Percentiles rank a stretch among this genome's conserved stretches.
phyloP scores from a whole-genome alignment of 2,888 invertebrate genomes.

The Exocentrus adspersus region DNA sequence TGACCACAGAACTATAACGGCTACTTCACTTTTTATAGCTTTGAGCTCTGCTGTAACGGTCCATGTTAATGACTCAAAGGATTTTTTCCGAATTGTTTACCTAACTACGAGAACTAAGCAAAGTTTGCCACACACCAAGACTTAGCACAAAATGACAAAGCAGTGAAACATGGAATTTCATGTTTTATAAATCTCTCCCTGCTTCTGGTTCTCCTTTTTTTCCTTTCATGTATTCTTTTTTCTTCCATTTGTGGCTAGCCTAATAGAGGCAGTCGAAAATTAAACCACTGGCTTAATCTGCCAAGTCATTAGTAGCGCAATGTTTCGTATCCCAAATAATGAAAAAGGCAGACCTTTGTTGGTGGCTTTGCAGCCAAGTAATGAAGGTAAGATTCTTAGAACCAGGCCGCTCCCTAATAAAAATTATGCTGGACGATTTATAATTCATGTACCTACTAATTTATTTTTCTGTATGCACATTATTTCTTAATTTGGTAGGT shows the following conservation, averaged over 20 bases:
- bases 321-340: neutral
- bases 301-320: slow-evolving; percentile 1
- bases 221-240: no score
- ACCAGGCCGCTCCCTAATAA: slow-evolving; percentile 5
- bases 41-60: neutral
- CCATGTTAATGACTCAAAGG: neutral
- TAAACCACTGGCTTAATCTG: neutral
- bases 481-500: slow-evolving; percentile 7
- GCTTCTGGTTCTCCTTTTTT: no score
- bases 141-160: no score
- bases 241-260: no score
- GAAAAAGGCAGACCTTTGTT: neutral
- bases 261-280: no score
- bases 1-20: slow-evolving; percentile 3
- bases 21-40: neutral
- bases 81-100: slow-evolving; percentile 1
- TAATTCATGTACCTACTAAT: neutral
- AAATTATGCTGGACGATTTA: neutral
- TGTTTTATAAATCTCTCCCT: no score
- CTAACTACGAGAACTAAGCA: neutral
- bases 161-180: no score
- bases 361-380: neutral
- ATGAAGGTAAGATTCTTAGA: neutral
- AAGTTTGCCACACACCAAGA: no score
- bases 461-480: slow-evolving; percentile 1